Conservation (phyloP, 2,113 vertebrate genomes). For the Lichenostomus cassidix region DNA sequence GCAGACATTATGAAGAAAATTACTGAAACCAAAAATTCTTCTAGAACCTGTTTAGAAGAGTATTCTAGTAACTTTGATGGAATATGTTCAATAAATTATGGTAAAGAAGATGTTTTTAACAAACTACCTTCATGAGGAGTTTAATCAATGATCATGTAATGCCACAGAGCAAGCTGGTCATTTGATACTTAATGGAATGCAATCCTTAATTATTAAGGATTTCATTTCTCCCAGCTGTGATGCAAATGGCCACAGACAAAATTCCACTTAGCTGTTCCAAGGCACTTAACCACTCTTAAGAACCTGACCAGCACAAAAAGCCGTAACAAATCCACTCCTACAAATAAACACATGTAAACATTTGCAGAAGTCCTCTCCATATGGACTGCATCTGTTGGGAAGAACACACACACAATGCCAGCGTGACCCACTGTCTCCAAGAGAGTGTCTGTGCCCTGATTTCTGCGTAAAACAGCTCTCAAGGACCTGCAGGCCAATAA, state of each 20-base stretch:
- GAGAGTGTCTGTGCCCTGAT: not conserved
- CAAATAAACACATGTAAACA: not conserved
- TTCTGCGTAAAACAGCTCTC: not conserved
- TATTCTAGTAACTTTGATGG: not conserved
- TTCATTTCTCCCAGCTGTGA: not conserved
- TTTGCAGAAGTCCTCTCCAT: not conserved
- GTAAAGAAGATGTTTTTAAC: not conserved
- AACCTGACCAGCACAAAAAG: not conserved
- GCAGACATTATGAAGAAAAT: not conserved
- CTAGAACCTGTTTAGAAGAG: not conserved
- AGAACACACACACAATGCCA: not conserved
- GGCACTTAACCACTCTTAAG: not conserved
- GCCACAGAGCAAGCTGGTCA: not conserved
- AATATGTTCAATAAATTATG: not conserved
- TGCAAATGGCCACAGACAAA: not conserved
- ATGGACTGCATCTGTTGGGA: not conserved
- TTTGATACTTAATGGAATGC: not conserved
- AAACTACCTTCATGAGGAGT: not conserved
- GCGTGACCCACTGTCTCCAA: not conserved
- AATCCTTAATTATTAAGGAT: not conserved
- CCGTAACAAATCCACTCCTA: not conserved
- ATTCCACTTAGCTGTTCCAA: not conserved
- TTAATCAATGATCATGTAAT: not conserved
- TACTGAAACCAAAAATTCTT: not conserved
- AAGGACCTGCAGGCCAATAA: not conserved